Base-by-base conservation (phyloP, 2,888 invertebrate species). In the Chloroclysta siterata region DNA sequence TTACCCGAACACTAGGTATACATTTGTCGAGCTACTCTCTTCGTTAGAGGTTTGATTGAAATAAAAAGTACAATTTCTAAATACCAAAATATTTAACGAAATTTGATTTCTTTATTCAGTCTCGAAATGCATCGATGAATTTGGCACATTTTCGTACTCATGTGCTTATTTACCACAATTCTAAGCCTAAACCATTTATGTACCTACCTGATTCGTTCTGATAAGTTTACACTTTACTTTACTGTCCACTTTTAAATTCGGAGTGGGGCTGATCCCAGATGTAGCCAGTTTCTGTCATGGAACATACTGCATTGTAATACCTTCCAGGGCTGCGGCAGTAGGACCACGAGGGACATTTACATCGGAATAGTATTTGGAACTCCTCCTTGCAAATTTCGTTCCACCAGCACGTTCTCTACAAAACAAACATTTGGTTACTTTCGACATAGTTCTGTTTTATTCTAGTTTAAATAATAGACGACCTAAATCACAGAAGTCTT, bases 321-420 rank as follows among this genome's bases (percentile, higher is more conserved):
- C 96, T 94, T 29, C 98, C 98, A 5, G 97, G 97, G 73, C 95
- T 97, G 73, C 97, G 94, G 89, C 98, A 98, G 84, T 95, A 98
- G 0, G 97, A 97, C 96, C 96, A 97, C 67, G 96, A 95, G 0
- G 98, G 98, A 78, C 98, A 98, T 80, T 96, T 96, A 89, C 98
- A 98, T 65, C 97, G 94, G 86, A 98, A 98, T 73, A 96, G 94
- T 72, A 94, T 96, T 87, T 97, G 97, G 81, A 98, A 98, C 87
- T 98, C 98, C 83, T 97, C 97, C 82, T 98, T 98, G 91, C 98
- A 98, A 15, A 97, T 95, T 93, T 98, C 98, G 85, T 97, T 98
- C 97, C 97, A 97, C 97, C 97, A 98, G 86, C 98, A 98, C 55
- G 97, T 97, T 83, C 98, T 95, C 98, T 97, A 84, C 54, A 93